Percentiles rank a stretch among this genome's conserved stretches.
phyloP scores from a whole-genome alignment of 2,797 vertebrate genomes.

The Poeciliopsis turneri region DNA sequence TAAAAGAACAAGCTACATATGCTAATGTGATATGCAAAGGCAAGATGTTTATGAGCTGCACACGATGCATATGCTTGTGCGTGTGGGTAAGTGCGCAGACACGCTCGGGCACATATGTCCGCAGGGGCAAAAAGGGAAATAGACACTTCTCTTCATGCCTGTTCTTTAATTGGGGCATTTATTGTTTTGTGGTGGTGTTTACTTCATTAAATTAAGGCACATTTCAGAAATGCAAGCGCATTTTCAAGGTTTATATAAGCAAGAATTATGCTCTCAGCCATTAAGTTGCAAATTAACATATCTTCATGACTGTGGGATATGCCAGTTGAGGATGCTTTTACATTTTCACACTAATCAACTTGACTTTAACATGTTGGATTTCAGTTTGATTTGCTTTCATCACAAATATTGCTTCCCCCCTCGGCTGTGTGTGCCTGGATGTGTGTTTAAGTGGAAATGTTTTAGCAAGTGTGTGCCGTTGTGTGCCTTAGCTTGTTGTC shows the following conservation, averaged over 20 bases:
- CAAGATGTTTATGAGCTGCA: slow-evolving; percentile 74
- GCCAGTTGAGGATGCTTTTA: slow-evolving; percentile 77
- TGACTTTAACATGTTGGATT: slow-evolving; percentile 84
- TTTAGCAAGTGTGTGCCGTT: slow-evolving; percentile 28
- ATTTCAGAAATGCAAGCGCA: slow-evolving; percentile 74
- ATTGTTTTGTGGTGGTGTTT: slow-evolving; percentile 82
- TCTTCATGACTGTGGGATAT: slow-evolving; percentile 80
- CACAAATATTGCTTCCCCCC: slow-evolving; percentile 78
- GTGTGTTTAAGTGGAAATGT: slow-evolving; percentile 47
- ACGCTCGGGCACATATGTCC: slow-evolving; percentile 79
- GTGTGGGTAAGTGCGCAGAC: slow-evolving; percentile 76
- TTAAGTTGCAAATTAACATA: slow-evolving; percentile 81
- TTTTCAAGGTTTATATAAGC: slow-evolving; percentile 83
- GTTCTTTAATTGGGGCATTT: slow-evolving; percentile 85
- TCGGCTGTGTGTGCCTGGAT: slow-evolving; percentile 61
- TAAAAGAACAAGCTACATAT: slow-evolving; percentile 71
- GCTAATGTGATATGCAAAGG: slow-evolving; percentile 69
- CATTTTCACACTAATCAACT: slow-evolving; percentile 83
- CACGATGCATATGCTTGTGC: slow-evolving; percentile 73
- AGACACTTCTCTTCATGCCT: slow-evolving; percentile 82
- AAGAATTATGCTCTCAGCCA: slow-evolving; percentile 75
- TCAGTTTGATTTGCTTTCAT: slow-evolving; percentile 84
- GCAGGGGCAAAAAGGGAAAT: slow-evolving; percentile 75
- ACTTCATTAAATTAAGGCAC: slow-evolving; percentile 80
- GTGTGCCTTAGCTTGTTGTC: slow-evolving; percentile 54